These are phyloP conservation scores for Caprella mutica DNA, from an alignment of 2,888 invertebrate genomes.

Conservation along the genomic window DNA sequence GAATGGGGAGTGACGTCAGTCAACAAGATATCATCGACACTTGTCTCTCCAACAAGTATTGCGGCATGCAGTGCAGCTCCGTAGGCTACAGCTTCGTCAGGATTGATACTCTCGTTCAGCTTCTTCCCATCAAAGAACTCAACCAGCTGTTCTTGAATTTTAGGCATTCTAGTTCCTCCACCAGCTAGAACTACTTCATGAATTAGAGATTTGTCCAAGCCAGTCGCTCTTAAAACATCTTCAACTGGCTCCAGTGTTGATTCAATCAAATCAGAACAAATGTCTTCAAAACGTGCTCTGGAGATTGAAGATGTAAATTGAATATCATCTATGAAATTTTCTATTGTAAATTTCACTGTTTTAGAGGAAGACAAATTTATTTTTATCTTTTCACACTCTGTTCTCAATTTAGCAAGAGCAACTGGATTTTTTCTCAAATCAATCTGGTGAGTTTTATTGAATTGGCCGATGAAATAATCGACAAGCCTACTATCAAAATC, in stretches of 20 bases:
- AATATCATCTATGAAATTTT: too few relatives aligned
- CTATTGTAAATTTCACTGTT: too few relatives aligned
- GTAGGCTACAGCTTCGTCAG: constrained; percentile 61
- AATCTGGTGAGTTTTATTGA: neutral
- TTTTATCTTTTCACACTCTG: neutral
- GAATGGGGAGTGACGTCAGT: constrained; percentile 1
- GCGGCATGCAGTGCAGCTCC: constrained; percentile 55
- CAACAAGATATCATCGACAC: neutral
- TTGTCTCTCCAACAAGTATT: constrained; percentile 2
- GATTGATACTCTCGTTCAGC: constrained; percentile 50
- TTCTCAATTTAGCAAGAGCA: neutral
- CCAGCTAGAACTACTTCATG: constrained; percentile 52
- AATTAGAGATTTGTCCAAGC: constrained; percentile 38
- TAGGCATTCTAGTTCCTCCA: constrained; percentile 62
- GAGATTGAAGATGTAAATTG: neutral
- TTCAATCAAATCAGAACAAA: neutral
- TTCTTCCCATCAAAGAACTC: constrained; percentile 55
- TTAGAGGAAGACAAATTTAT: neutral
- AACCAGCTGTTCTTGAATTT: constrained; percentile 55
- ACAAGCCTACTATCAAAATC: neutral
- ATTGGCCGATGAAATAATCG: neutral
- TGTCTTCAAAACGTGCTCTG: neutral
- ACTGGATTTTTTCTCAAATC: neutral
- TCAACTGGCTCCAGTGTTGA: neutral
- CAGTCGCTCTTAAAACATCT: constrained; percentile 38